These are phyloP conservation scores for Melospiza melodia DNA, from an alignment of 2,113 vertebrate genomes.

Conservation along the genomic window DNA sequence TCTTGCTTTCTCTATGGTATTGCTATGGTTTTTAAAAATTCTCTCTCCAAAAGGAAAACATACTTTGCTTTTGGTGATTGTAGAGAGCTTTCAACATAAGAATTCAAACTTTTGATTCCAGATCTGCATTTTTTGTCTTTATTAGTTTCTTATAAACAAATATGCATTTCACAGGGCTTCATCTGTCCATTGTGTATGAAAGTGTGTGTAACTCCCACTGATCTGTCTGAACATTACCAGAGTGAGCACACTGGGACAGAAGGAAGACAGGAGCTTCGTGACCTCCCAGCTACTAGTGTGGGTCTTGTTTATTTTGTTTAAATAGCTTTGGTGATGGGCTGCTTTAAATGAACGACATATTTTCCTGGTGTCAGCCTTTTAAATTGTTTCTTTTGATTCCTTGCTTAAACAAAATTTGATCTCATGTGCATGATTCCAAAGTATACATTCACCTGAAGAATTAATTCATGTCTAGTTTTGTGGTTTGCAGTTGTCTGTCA, in stretches of 20 bases:
- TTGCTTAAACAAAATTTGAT: not conserved
- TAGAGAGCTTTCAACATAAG: not conserved
- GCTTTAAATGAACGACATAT: conserved; percentile 39
- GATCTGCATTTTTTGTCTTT: not conserved
- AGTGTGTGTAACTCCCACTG: conserved; percentile 75
- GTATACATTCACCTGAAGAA: not conserved
- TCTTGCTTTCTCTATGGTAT: not conserved
- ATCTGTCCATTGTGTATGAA: conserved; percentile 83
- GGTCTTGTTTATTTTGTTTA: conserved; percentile 73
- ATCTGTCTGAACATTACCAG: conserved; percentile 80
- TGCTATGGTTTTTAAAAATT: not conserved
- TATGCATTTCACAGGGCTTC: conserved; percentile 81
- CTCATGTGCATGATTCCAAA: conserved; percentile 29
- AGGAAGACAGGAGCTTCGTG: conserved; percentile 68
- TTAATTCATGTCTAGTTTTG: not conserved
- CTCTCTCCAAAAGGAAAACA: not conserved
- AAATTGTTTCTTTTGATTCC: conserved; percentile 10
- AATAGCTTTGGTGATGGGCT: conserved; percentile 69
- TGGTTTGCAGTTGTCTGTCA: conserved; percentile 13
- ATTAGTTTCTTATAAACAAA: conserved; percentile 43
- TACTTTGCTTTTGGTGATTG: not conserved
- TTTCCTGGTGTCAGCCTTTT: conserved; percentile 26
- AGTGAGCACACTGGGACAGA: conserved; percentile 69
- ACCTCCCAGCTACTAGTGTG: conserved; percentile 70
- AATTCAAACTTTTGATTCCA: not conserved